These are phyloP conservation scores for Polydesmus complanatus DNA, from an alignment of 2,888 invertebrate genomes.

Conservation along the genomic window DNA sequence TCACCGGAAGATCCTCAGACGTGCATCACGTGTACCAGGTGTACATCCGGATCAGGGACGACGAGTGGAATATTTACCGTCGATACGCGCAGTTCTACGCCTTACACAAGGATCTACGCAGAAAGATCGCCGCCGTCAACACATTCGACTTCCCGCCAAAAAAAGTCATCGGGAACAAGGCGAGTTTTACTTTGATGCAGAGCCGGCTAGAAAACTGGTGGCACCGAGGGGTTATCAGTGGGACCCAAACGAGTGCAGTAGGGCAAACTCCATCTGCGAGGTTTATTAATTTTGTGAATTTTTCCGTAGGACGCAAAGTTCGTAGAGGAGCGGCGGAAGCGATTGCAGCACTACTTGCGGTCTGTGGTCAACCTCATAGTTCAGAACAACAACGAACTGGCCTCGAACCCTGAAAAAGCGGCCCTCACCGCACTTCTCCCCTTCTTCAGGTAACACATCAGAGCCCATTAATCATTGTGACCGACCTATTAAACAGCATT, in stretches of 20 bases:
- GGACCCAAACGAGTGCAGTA: no score
- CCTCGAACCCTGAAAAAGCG: constrained; percentile 57
- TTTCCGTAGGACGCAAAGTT: constrained; percentile 36
- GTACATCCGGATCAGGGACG: constrained; percentile 63
- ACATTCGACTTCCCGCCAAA: constrained; percentile 87
- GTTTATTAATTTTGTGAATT: no score
- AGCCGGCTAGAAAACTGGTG: no score
- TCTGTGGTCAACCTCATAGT: constrained; percentile 53
- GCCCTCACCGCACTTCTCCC: constrained; percentile 66
- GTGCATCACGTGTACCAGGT: constrained; percentile 83
- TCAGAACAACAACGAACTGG: constrained; percentile 55
- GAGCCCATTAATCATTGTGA: background rate
- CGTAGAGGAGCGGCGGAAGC: constrained; percentile 72
- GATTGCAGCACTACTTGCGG: constrained; percentile 74
- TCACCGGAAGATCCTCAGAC: constrained; percentile 55
- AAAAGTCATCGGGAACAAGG: constrained; percentile 83
- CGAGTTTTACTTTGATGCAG: constrained; percentile 32
- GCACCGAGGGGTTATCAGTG: no score
- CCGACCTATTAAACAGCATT: background rate
- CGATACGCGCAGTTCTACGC: constrained; percentile 85
- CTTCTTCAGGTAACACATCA: constrained; percentile 46
- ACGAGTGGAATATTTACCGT: constrained; percentile 92
- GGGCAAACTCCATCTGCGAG: no score
- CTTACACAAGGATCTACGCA: constrained; percentile 67
- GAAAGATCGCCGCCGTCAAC: constrained; percentile 61